A percentile compares a stretch with the other conserved stretches of the same genome.
Evolutionary conservation across 1,140 invertebrate genomes (phyloP).

Genomic region (Sarcophaga bullata): DNA sequence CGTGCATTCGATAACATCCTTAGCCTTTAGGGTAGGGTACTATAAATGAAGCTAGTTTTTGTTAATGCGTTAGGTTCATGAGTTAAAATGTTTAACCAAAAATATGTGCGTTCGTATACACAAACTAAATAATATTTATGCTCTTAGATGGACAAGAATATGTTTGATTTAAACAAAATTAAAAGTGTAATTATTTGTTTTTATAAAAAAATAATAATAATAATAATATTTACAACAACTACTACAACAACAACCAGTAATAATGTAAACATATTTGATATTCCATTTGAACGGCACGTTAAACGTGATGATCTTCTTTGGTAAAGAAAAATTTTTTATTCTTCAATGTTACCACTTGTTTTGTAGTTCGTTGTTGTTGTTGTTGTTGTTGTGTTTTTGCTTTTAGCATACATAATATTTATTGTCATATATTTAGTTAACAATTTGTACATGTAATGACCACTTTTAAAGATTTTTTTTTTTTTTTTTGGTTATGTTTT

Average conservation of each 20-base stretch:
- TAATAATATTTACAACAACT: too few species aligned
- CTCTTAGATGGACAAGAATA: neutral
- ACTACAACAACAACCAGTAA: too few species aligned
- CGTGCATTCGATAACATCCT: too few species aligned
- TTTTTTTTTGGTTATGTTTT: neutral
- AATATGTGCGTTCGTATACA: too few species aligned
- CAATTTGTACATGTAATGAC: constrained; percentile 24
- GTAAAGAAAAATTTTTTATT: too few species aligned
- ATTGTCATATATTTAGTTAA: constrained; percentile 24
- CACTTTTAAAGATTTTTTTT: neutral
- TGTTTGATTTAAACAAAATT: constrained; percentile 2
- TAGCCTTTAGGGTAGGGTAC: too few species aligned
- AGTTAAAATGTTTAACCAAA: too few species aligned
- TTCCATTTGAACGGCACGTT: constrained; percentile 8
- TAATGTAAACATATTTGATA: neutral
- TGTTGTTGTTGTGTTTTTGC: neutral
- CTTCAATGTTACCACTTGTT: neutral
- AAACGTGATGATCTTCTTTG: constrained; percentile 7
- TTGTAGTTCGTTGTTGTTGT: neutral
- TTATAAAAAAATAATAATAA: neutral
- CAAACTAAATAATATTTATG: too few species aligned
- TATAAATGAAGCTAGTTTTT: too few species aligned
- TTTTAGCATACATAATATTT: constrained; percentile 16
- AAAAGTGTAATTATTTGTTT: constrained; percentile 2
- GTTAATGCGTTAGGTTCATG: too few species aligned